Evolutionary conservation across 1,140 invertebrate species (phyloP), one percentile per base, ranked within the genome.

Genomic region (Bombus sibiricus): DNA sequence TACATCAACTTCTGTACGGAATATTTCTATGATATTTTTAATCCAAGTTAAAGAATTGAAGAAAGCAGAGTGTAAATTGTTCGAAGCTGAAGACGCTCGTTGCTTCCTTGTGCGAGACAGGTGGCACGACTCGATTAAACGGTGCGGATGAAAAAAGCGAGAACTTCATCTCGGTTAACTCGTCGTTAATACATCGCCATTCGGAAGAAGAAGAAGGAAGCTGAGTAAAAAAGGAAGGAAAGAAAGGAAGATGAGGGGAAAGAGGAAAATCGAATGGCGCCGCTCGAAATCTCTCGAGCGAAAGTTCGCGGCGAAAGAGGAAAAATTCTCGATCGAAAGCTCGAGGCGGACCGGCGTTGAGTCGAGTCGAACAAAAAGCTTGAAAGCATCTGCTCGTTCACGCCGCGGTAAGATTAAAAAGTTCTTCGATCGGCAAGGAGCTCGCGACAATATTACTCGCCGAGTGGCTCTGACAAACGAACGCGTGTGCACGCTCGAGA

Each of bases 341-440:
- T 41, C 75, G 83, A 32, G 66, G 72, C 72, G 64, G 41, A 22
- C 18, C 12, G 9, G n/a, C 37, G 66, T 18, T 53, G 47, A 53
- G 47, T 53, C 47, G 47, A 53, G 6, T 53, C 47, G 47, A 81
- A 57, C 68, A 81, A 81, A 81, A 81, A 81, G 78, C 78, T 75
- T 87, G 78, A 86, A 89, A 88, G 88, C 87, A 89, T 86, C 87
- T 88, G 88, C 87, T 86, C 78, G 78, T 89, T 88, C 71, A 59
- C 86, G 83, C 66, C 64, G 41, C 53, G 83, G 79, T 83, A 77
- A 89, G 88, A 89, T 89, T 89, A 89, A 89, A 89, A 89, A 89
- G 87, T 89, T 89, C 87, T 73, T 72, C 73, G 39, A 72, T 81
- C 37, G 64, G 59, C 37, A 25, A 39, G 79, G 64, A 82, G 41